Evolutionary conservation across 35 echinoderm and acorn worm genomes (phyloP), one percentile per base, ranked within the genome.

Genomic region (Patiria miniata): DNA sequence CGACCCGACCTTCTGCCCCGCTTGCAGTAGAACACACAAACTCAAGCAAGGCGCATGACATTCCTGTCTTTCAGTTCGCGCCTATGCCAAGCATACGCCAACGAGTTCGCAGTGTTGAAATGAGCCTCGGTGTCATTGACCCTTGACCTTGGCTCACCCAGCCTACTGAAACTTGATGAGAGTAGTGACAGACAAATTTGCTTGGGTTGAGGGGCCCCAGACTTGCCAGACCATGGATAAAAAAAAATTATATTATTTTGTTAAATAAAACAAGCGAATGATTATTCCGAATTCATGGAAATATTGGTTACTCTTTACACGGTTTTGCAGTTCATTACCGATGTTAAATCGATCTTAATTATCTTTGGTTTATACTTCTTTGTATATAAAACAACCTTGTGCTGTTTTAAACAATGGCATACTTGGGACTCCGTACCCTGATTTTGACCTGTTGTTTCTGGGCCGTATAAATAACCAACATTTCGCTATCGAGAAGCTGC

Each of bases 151-250:
- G 0, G 29, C 26, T 73, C 65, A 73, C 65, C 65, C 65, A 32
- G 65, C 65, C 65, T 73, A 73, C 65, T 73, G 65, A 73, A 73
- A 73, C 65, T 73, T 30, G 65, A 73, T 34, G 14, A 73, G 65
- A 36, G 65, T 30, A 34, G 65, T 73, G 65, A 73, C 34, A 32
- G 65, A 73, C 65, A 73, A 34, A 26, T 2, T 10, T 22, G 65
- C 26, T 34, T 73, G 23, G 23, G 3, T 18, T 30, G 34, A 30
- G 26, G 65, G 23, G 26, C 65, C 26, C 65, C 29, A 1, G 14
- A 30, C 26, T 18, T 60, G 57, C 57, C 18, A 60, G 28, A 60
- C 19, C 28, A 3, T 21, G 57, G n/a, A n/a, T n/a, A n/a, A n/a
- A n/a, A n/a, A n/a, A n/a, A n/a, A n/a, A n/a, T n/a, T n/a, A n/a